Percentiles rank a stretch among this genome's conserved stretches.
Evolutionary conservation across 2,113 vertebrate species (phyloP).

Genomic region (Halichoeres trimaculatus): DNA sequence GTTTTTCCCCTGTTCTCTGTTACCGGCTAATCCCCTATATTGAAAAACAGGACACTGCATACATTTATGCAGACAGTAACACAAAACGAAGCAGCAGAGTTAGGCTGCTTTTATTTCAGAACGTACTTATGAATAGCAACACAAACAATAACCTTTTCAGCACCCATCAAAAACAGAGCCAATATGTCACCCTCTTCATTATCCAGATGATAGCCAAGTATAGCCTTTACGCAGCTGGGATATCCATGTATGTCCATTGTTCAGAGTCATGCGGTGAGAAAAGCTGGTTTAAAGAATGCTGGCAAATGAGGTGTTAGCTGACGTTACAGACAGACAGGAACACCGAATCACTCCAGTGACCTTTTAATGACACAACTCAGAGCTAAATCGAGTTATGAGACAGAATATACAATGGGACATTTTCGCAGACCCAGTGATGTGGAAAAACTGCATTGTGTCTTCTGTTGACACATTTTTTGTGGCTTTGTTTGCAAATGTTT

Average conservation of each 20-base stretch:
- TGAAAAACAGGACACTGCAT: conserved; percentile 23
- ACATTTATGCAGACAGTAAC: neutral
- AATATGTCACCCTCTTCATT: conserved; percentile 1
- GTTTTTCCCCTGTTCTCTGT: conserved; percentile 16
- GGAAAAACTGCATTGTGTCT: conserved; percentile 12
- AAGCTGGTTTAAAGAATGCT: conserved; percentile 24
- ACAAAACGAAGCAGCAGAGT: neutral
- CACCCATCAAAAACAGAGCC: conserved; percentile 26
- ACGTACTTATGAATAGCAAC: conserved; percentile 18
- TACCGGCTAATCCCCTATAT: conserved; percentile 25
- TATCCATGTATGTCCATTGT: conserved; percentile 57
- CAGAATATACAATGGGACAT: neutral
- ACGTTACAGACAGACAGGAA: conserved; percentile 47
- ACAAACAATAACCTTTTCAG: conserved; percentile 23
- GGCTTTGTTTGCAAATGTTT: conserved; percentile 2
- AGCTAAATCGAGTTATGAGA: neutral
- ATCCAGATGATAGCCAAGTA: conserved; percentile 12
- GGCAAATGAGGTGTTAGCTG: conserved; percentile 9
- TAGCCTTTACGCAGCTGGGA: conserved; percentile 24
- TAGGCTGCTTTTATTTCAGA: conserved; percentile 2
- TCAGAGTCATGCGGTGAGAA: conserved; percentile 37
- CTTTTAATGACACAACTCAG: conserved; percentile 39
- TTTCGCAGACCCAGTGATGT: conserved; percentile 1
- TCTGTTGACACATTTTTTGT: neutral
- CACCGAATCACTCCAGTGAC: conserved; percentile 29